Base-by-base conservation (phyloP, 2,888 invertebrate genomes). In the Heteropelma amictum region DNA sequence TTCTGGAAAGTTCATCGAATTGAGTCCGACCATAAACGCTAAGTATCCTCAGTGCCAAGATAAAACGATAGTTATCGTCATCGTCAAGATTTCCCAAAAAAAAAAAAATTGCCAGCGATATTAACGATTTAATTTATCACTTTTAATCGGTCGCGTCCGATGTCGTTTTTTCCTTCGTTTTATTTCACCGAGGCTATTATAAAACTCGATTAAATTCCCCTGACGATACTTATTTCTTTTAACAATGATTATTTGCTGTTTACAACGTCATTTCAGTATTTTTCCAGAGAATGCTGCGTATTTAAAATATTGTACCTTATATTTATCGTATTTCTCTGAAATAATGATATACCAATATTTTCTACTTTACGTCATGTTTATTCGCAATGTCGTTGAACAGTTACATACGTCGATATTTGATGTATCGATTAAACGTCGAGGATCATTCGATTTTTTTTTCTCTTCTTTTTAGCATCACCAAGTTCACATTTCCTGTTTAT, bases 341-440 rank as follows among this genome's bases (percentile, higher is more conserved):
- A 70, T 71, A 63, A 72, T 69, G 60, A 53, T 68, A 63, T 67
- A 47, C 40, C 60, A 42, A 70, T 72, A 64, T 74, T 77, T 65
- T 72, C 58, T 65, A 56, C 49, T 74, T 70, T 70, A 70, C 51
- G 47, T 49, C 69, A 69, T 73, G 68, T 77, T 79, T 79, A 80
- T 80, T 79, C 64, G 64, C 77, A 68, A 58, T 73, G 12, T 78
- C 68, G 72, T 71, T 12, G 71, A 45, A 79, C 77, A 77, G 60
- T 77, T 80, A 80, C 79, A 80, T 77, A 63, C 61, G 38, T 64
- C 72, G 56, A 71, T 71, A 75, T 63, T 67, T 61, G 69, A 19
- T 65, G 54, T 47, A 54, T 68, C 65, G 58, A 51, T 77, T 73
- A 68, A 65, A 64, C 58, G 72, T 67, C 47, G 49, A 70, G 45